phyloP scores from a whole-genome alignment of 2,888 invertebrate genomes.

The Kryphioiulus occultus region DNA sequence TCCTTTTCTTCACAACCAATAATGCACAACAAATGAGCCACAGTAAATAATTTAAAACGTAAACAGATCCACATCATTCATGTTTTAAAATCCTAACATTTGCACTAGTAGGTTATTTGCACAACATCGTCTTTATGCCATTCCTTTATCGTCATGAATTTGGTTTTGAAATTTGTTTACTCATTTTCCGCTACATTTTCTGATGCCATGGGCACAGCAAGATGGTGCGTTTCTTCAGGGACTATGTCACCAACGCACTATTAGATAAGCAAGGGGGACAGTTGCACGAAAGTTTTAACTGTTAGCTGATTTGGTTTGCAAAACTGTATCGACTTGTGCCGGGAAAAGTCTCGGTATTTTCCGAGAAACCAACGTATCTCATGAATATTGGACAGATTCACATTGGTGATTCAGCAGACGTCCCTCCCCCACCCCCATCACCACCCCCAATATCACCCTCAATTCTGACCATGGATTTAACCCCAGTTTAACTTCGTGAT shows the following conservation, averaged over 20 bases:
- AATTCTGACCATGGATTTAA: background rate
- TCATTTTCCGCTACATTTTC: too few species aligned
- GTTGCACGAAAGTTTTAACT: slow-evolving; percentile 7
- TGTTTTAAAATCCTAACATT: too few species aligned
- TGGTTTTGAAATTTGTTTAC: too few species aligned
- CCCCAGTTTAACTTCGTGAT: slow-evolving; percentile 18
- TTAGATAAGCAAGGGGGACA: background rate
- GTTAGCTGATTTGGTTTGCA: slow-evolving; percentile 4
- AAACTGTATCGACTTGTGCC: background rate
- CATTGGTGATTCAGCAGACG: background rate
- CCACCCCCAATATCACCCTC: background rate
- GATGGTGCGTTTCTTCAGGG: background rate
- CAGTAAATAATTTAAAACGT: too few species aligned
- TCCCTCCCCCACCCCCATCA: background rate
- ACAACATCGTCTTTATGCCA: too few species aligned
- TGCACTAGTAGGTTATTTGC: too few species aligned
- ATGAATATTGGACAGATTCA: background rate
- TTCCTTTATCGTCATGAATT: too few species aligned
- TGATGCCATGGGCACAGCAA: too few species aligned
- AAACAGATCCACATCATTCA: too few species aligned
- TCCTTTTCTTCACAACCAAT: too few species aligned
- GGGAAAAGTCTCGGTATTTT: background rate
- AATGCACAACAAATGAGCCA: too few species aligned
- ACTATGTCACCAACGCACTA: background rate
- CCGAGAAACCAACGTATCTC: background rate